Conservation (phyloP, 2,888 invertebrate genomes). For the Poecilobothrus nobilitatus region DNA sequence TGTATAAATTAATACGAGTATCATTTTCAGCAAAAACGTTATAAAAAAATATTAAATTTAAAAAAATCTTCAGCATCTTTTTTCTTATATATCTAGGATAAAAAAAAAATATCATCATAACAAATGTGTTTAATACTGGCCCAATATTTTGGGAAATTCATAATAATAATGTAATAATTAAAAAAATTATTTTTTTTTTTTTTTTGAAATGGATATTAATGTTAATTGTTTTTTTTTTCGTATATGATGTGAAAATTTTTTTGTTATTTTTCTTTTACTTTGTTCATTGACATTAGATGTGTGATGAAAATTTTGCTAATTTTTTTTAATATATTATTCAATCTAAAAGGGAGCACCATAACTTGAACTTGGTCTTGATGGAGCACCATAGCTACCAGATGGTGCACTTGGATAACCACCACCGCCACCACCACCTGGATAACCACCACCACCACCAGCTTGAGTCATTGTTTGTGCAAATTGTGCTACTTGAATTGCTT, state of each 20-base stretch:
- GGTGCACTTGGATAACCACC: slow-evolving; percentile 47
- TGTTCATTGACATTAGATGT: not conserved
- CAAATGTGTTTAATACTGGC: not conserved
- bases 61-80: not conserved
- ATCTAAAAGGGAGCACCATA: slow-evolving; percentile 32
- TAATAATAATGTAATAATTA: not conserved
- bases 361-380: slow-evolving; percentile 46
- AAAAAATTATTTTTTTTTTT: too few relatives aligned
- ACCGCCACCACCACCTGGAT: slow-evolving; percentile 38
- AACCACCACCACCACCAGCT: slow-evolving; percentile 42
- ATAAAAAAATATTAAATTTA: not conserved
- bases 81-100: not conserved
- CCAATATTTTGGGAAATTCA: not conserved
- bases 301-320: not conserved
- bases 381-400: slow-evolving; percentile 60
- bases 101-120: not conserved
- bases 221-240: not conserved
- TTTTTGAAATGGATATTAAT: not conserved
- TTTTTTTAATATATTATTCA: not conserved
- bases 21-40: not conserved
- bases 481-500: slow-evolving; percentile 80
- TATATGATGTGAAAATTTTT: not conserved
- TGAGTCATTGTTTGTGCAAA: slow-evolving; percentile 61
- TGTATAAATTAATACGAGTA: not conserved
- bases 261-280: not conserved